Base-by-base conservation (phyloP, 2,113 vertebrate genomes). In the Melanostigma gelatinosum region DNA sequence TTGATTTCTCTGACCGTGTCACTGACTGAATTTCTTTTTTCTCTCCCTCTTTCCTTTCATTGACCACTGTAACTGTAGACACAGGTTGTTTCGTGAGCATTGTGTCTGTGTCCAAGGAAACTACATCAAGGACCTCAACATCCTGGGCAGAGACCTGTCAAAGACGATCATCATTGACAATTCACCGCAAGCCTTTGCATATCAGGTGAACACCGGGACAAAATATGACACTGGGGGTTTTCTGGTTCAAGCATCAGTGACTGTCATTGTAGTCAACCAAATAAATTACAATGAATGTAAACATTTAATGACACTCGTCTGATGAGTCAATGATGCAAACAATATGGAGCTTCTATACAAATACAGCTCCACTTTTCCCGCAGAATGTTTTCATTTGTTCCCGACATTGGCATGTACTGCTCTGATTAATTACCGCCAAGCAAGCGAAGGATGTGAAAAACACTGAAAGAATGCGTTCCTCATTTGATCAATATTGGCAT, bases 131-230 rank as follows among this genome's bases (percentile, higher is more conserved):
- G 98, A 99, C 88, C 94, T 99, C 80, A 99, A 99, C 93, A 99
- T 99, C 87, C 96, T 99, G 7, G 98, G 98, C 86, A 97, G 98
- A 96, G 98, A 99, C 92, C 96, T 99, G 92, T 99, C 98, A 83
- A 99, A 99, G 96, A 99, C 98, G 44, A 98, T 99, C 93, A 99
- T 99, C 91, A 99, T 99, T 40, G 98, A 99, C 95, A 99, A 99
- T 95, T 99, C 98, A 95, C 98, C 98, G 18, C 98, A 99, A 96
- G 98, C 98, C 96, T 99, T 99, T 95, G 98, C 98, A 52, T 99
- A 99, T 90, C 98, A 99, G 97, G 98, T 99, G 82, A 93, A 89
- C 48, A 29, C 16, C 38, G 11, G 2, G 40, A 63, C 24, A 64
- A 11, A 66, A 64, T 7, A 1, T 8, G 15, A 48, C 32, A 72